Evolutionary conservation across 2,113 vertebrate species (phyloP).

Genomic region (Sinocyclocheilus grahami): DNA sequence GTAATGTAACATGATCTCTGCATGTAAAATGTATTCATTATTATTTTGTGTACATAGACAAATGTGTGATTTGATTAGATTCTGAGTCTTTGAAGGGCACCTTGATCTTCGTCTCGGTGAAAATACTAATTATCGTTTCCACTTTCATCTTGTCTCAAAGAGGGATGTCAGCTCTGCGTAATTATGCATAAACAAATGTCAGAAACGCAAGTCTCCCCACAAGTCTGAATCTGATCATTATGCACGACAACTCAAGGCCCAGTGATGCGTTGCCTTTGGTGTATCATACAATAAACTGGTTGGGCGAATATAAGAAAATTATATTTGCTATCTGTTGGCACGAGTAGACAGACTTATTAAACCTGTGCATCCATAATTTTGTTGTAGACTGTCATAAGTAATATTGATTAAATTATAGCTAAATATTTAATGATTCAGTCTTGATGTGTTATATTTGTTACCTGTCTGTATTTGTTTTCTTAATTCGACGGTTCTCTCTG

Average conservation of each 20-base stretch:
- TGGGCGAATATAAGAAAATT: not conserved
- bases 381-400: not conserved
- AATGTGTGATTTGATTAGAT: not conserved
- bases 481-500: not conserved
- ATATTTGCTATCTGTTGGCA: conserved; percentile 3
- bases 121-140: not conserved
- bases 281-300: not conserved
- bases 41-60: not conserved
- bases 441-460: not conserved
- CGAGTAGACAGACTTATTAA: not conserved
- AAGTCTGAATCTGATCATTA: not conserved
- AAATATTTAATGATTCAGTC: not conserved
- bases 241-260: not conserved
- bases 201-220: not conserved
- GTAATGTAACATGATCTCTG: not conserved
- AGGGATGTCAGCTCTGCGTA: not conserved
- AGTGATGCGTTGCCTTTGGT: not conserved
- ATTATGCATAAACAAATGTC: not conserved
- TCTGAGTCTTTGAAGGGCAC: not conserved
- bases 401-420: not conserved
- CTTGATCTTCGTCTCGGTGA: not conserved
- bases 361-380: not conserved
- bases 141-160: not conserved
- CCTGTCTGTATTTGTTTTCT: not conserved
- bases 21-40: not conserved